A percentile compares a stretch with the other conserved stretches of the same genome.
These are phyloP conservation scores for Gallinago undulata DNA, from an alignment of 2,113 vertebrate genomes.

Conservation along the genomic window DNA sequence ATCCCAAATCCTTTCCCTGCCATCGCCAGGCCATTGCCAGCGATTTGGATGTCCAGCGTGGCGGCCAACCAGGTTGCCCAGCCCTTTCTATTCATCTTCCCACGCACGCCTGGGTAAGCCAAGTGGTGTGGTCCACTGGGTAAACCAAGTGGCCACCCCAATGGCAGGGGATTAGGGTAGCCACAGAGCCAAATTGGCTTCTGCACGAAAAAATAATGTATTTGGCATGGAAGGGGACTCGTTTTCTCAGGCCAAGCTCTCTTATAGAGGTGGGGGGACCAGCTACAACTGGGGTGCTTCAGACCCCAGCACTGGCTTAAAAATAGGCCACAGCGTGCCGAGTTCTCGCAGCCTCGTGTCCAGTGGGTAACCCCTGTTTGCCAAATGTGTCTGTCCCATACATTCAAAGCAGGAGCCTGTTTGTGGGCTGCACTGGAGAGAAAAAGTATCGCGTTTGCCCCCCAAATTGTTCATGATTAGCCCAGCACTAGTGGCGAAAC, in stretches of 20 bases:
- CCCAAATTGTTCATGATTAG: neutral
- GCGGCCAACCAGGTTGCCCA: neutral
- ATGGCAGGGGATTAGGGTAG: neutral
- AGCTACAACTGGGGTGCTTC: neutral
- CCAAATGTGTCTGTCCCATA: neutral
- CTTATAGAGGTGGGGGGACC: neutral
- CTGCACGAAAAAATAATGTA: neutral
- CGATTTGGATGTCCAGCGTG: neutral
- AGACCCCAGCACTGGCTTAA: neutral
- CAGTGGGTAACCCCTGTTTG: neutral
- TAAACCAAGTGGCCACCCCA: neutral
- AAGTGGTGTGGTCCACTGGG: neutral
- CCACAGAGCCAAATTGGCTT: neutral
- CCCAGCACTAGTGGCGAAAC: neutral
- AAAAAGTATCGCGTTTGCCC: neutral
- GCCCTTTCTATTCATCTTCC: neutral
- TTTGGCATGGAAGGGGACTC: neutral
- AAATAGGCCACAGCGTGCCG: neutral
- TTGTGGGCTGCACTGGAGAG: neutral
- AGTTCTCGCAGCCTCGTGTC: fast-evolving
- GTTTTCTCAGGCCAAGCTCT: neutral
- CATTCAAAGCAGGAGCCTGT: neutral
- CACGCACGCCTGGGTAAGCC: neutral
- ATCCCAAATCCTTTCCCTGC: neutral
- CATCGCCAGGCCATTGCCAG: fast-evolving